A percentile compares a stretch with the other conserved stretches of the same genome.
Conservation (phyloP, 2,113 vertebrate genomes). For the Amblyopsis rosae region DNA sequence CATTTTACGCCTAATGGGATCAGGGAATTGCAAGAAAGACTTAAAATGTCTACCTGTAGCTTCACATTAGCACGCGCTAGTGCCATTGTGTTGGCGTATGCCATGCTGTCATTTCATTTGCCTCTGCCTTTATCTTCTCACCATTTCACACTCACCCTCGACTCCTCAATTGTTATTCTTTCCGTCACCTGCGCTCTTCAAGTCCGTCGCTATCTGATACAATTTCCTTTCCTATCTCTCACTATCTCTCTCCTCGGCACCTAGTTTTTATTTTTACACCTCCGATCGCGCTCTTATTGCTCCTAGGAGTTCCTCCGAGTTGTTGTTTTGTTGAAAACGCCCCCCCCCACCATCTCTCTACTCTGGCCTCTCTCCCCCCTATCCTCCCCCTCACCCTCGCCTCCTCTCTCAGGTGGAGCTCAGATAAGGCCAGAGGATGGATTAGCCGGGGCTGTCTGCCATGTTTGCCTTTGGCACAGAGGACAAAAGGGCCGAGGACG, state of each 20-base stretch:
- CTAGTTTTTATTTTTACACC: background rate
- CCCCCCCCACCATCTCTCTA: background rate
- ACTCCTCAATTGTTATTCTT: background rate
- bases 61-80: too few relatives aligned
- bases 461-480: constrained; percentile 65
- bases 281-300: constrained; percentile 5
- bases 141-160: background rate
- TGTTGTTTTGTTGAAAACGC: too few relatives aligned
- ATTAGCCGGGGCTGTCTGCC: constrained; percentile 58
- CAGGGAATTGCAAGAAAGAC: constrained; percentile 46
- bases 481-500: constrained; percentile 60
- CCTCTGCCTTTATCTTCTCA: background rate
- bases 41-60: constrained; percentile 24
- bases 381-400: background rate
- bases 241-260: background rate
- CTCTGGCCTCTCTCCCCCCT: background rate
- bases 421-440: constrained; percentile 61
- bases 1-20: constrained; percentile 44
- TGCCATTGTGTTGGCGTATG: too few relatives aligned
- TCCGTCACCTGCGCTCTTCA: background rate
- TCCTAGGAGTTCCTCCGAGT: background rate
- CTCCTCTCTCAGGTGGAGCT: constrained; percentile 53
- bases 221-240: background rate
- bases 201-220: background rate
- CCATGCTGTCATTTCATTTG: too few relatives aligned